Base-by-base conservation (phyloP, 2,797 vertebrate genomes). In the Pachyuromys duprasi region DNA sequence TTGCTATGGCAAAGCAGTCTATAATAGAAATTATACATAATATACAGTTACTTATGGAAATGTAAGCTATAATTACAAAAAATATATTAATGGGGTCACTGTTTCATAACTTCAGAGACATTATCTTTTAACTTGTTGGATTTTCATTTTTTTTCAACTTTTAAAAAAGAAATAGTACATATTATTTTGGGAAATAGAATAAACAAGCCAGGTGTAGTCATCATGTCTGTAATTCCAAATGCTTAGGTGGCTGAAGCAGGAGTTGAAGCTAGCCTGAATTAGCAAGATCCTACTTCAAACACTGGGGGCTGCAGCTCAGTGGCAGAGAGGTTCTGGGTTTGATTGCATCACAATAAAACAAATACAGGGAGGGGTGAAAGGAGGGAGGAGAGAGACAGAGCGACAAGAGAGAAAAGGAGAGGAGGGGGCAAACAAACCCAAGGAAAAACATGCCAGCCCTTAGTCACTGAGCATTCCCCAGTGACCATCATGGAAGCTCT, bases 401-500 rank as follows among this genome's bases (percentile, higher is more conserved):
- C 45, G 60, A 65, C 14, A 5, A 36, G 57, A 63, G 79, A 26
- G n/a, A 28, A 39, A 62, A n/a, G 36, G 36, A 31, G 57, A 17
- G 57, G 60, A 22, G 13, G 45, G 62, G 72, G 22, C 0, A 0
- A 63, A 31, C 9, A 17, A 70, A 57, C 6, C 1, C 3, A 15
- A 33, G 65, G 55, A 5, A 15, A 20, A 15, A 1, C 6, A 13
- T 39, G 20, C 2, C 3, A 5, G 8, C 22, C 28, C 62, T 18
- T 7, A 7, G 31, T 8, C 36, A 0, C 1, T 26, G 28, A 2
- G n/a, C 57, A 8, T 45, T 3, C 3, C 5, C 3, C 1, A 8
- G 9, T 33, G 49, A 11, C 2, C 0, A 0, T 69, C 1, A 0
- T 70, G 4, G 9, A 6, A 1, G 2, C 42, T 2, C 2, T 0